Base-by-base conservation (phyloP, 2,888 invertebrate species). In the Zygothrica quintamaculata region DNA sequence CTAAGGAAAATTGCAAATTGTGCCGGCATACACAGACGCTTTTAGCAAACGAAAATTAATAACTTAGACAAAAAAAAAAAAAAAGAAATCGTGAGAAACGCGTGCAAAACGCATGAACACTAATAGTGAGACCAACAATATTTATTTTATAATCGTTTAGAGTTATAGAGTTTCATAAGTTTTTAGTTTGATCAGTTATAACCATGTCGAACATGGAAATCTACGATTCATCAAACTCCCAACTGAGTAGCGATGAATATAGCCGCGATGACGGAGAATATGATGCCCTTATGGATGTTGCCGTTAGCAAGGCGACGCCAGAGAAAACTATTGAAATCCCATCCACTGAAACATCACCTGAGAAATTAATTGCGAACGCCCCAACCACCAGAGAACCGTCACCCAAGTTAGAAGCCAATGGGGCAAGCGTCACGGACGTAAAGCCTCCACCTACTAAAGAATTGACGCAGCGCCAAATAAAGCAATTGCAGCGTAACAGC, bases 221-320 rank as follows among this genome's bases (percentile, higher is more conserved):
- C 16, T 82, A 77, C 61, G 82, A 79, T 72, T 77, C 76, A 58
- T 72, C 79, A 62, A 84, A 87, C 70, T 84, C 90, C 73, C 88
- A 84, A 15, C 43, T 82, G 16, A 84, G 82, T 47, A 82, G 74
- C 61, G 80, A 84, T 60, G 84, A 84, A 58, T 82, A 84, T 36
- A 71, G 77, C 33, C 68, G 65, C 44, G 80, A 75, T 29, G 84
- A 74, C 34, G 80, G 82, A 47, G 74, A 80, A 31, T 22, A 22
- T 22, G 80, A 80, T 50, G 79, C 60, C 0, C n/a, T 81, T 4
- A 81, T 81, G 81, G 74, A 84, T 15, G 69, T 65, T 11, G 81
- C 84, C 5, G 76, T 82, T 0, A 77, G 73, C 50, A 81, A 73
- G 12, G 72, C 75, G 11, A 40, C 46, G 12, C 40, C 59, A 8